Evolutionary conservation across 2,797 vertebrate species (phyloP), one percentile per base, ranked within the genome.

Genomic region (Eleutherodactylus coqui): DNA sequence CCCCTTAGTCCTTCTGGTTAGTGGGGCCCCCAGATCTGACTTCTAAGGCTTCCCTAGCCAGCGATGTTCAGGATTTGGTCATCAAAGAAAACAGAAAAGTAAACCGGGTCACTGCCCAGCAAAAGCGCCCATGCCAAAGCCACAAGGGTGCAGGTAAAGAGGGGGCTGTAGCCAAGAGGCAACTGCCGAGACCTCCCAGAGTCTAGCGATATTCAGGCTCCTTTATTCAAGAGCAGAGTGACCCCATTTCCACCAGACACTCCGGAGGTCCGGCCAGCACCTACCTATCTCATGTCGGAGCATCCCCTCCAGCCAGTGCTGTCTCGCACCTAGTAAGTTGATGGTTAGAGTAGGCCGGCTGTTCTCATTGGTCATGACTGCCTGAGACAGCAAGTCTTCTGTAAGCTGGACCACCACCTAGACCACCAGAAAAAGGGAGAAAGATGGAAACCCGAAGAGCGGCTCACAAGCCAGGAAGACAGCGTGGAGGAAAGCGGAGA

Each of bases 281-380:
- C 91, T 89, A 99, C 97, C 97, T 84, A 99, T 99, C 92, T 99
- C 97, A 0, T 99, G 98, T 64, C 97, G 96, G 86, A 99, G 94
- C 97, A 99, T 98, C 89, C 98, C 98, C 91, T 99, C 97, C 89
- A 99, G 92, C 98, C 98, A 99, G 90, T 97, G 95, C 92, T 99
- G 97, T 6, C 98, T 95, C 1, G 98, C 98, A 87, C 97, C 97
- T 0, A 96, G 93, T 89, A 99, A 92, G 95, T 98, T 99, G 90
- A 99, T 99, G 85, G 96, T 98, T 89, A 99, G 83, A 0, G 98
- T 99, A 0, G 97, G 98, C 62, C 98, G 95, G 79, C 96, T 96
- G 92, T 96, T 97, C 92, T 99, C 97, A 93, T 97, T 96, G 95
- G 98, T 97, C 98, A 99, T 99, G 90, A 99, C 96, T 0, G 98